Base-by-base conservation (phyloP, 2,888 invertebrate genomes). In the Stenodema calcarata region DNA sequence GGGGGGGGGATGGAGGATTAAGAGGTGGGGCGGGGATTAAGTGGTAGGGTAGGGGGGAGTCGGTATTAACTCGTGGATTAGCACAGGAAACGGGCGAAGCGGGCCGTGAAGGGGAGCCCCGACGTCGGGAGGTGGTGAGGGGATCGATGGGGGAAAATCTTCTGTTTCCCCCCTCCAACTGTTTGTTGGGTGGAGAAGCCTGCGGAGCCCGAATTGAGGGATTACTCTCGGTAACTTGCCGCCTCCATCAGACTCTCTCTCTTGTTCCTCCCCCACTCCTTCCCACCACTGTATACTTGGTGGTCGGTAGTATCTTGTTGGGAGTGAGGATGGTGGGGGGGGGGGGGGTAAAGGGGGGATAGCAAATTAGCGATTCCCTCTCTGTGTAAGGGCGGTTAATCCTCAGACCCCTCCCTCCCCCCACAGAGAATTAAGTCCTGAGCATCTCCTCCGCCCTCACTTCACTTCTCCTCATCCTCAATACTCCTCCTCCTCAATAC, bases 351-450 rank as follows among this genome's bases (percentile, higher is more conserved):
- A n/a, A 0, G 79, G 42, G 44, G n/a, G 41, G 18, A 79, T 79
- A 79, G 79, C 79, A 79, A 79, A 79, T 79, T 79, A 79, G 79
- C 79, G 79, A 79, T 79, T 79, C 79, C 44, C 79, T 79, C 75
- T 75, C 75, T 79, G 35, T 35, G 73, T 30, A 73, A 18, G 75
- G 28, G 79, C 79, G 79, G 79, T 41, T 79, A 79, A 79, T 79
- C 79, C 79, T 4, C 14, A 1, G n/a, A 11, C 9, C 44, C 4
- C 0, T 47, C 6, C 28, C 28, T 4, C 30, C 75, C 41, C 12
- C 44, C 79, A 0, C 50, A 27, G 18, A 79, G 47, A 79, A 79
- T 79, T 73, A 73, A 73, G 73, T 73, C 73, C 35, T 73, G 73
- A 73, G 73, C 47, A 23, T 18, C 78, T 6, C 18, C 27, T n/a